Conservation (phyloP, 2,797 vertebrate genomes). For the Chromis chromis region DNA sequence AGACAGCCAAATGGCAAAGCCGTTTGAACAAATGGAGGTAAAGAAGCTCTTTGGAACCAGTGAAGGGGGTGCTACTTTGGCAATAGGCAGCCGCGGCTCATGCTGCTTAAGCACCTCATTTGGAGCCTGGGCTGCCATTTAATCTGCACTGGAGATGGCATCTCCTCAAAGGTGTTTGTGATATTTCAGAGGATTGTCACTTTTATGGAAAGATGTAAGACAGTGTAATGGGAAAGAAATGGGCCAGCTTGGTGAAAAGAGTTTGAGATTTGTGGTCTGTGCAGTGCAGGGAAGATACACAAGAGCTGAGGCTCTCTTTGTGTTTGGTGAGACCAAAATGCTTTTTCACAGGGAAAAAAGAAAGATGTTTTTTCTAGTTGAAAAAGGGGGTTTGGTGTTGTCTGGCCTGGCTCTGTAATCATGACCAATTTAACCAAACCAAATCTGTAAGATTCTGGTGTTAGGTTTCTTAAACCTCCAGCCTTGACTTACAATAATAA, state of each 20-base stretch:
- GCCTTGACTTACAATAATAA: not conserved
- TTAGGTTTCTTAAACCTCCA: too few relatives aligned
- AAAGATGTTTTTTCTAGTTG: too few relatives aligned
- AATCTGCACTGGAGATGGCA: slow-evolving; percentile 68
- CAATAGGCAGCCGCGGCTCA: slow-evolving; percentile 64
- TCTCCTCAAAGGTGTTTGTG: slow-evolving; percentile 64
- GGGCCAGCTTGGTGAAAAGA: slow-evolving; percentile 21
- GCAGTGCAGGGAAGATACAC: not conserved
- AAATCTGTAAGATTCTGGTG: too few relatives aligned
- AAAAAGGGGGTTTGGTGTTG: too few relatives aligned
- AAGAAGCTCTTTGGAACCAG: slow-evolving; percentile 68
- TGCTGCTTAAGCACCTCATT: slow-evolving; percentile 78
- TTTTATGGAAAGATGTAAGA: slow-evolving; percentile 60
- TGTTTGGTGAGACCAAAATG: not conserved
- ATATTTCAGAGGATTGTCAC: slow-evolving; percentile 67
- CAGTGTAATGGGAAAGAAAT: slow-evolving; percentile 57
- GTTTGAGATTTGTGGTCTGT: slow-evolving; percentile 24
- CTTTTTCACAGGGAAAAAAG: slow-evolving; percentile 20
- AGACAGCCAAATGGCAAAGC: slow-evolving; percentile 70
- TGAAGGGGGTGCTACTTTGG: slow-evolving; percentile 67
- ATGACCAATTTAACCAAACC: not conserved
- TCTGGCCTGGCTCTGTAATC: not conserved
- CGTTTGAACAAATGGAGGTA: slow-evolving; percentile 71
- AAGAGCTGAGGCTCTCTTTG: slow-evolving; percentile 6
- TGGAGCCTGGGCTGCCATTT: slow-evolving; percentile 66